These are phyloP conservation scores for Acanthurus leucopareius DNA, from an alignment of 2,797 vertebrate species.

Conservation along the genomic window DNA sequence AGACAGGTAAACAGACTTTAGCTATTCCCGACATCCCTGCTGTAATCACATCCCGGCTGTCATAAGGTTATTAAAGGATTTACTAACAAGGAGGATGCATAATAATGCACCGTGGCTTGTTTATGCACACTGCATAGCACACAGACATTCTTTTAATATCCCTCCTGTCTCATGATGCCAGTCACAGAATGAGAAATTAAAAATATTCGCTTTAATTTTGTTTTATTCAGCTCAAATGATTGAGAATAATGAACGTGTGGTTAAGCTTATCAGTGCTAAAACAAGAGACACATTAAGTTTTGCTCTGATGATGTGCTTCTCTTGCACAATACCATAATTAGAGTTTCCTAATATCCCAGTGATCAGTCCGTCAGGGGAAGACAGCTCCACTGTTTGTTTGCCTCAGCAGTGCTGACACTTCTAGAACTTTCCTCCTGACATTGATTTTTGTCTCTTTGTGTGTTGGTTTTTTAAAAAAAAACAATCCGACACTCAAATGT, in stretches of 20 bases:
- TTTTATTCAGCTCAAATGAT: neutral
- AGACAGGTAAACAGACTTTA: conserved; percentile 5
- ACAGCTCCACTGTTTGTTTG: conserved; percentile 1
- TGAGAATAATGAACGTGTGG: neutral
- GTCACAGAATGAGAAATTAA: neutral
- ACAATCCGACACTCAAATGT: neutral
- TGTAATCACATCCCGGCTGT: neutral
- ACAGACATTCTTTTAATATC: neutral
- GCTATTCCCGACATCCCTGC: neutral
- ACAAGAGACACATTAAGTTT: neutral
- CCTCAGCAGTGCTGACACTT: neutral
- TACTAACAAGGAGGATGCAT: neutral
- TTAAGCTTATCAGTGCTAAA: neutral
- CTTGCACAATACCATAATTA: conserved; percentile 22
- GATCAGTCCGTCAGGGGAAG: conserved; percentile 1
- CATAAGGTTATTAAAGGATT: conserved; percentile 3
- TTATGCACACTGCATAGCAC: conserved; percentile 1
- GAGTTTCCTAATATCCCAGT: neutral
- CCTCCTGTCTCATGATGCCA: neutral
- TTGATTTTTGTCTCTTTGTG: neutral
- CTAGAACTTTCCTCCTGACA: neutral
- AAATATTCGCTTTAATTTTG: neutral
- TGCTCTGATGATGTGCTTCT: conserved; percentile 10
- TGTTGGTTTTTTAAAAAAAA: neutral
- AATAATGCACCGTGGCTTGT: conserved; percentile 5